phyloP scores from a whole-genome alignment of 1,140 invertebrate genomes.

The Aethina tumida region DNA sequence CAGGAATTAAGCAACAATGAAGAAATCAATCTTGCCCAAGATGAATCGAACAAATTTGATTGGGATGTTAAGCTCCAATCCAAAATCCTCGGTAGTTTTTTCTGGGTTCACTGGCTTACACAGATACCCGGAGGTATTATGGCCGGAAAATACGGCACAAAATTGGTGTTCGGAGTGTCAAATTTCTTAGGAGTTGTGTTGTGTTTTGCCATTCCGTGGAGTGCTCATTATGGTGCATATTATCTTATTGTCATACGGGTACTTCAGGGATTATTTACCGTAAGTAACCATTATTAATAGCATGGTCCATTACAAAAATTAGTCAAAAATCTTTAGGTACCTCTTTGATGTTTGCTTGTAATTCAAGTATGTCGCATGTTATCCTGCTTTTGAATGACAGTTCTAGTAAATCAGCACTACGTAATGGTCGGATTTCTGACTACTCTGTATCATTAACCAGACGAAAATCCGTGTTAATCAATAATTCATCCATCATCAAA shows the following conservation, averaged over 20 bases:
- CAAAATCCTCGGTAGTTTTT: constrained; percentile 60
- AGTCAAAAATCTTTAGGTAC: no score
- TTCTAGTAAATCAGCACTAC: no score
- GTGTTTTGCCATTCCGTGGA: constrained; percentile 57
- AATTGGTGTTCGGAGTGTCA: constrained; percentile 56
- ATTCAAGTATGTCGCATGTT: no score
- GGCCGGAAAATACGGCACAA: constrained; percentile 59
- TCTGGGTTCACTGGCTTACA: constrained; percentile 61
- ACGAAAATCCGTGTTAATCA: no score
- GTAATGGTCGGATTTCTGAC: no score
- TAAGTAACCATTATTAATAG: constrained; percentile 38
- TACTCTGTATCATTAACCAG: no score
- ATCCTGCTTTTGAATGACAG: no score
- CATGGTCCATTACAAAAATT: no score
- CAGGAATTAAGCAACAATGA: no score
- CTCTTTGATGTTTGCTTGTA: no score
- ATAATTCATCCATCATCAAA: no score
- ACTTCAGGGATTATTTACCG: constrained; percentile 63
- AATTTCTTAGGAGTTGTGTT: constrained; percentile 60
- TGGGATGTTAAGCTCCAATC: constrained; percentile 63
- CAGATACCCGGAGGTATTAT: constrained; percentile 67
- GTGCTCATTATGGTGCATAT: constrained; percentile 47
- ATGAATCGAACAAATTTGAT: constrained; percentile 45
- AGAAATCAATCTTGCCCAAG: no score
- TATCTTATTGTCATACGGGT: constrained; percentile 53